Evolutionary conservation across 1,140 invertebrate genomes (phyloP), one percentile per base, ranked within the genome.

Genomic region (Caenorhabditis inopinata): DNA sequence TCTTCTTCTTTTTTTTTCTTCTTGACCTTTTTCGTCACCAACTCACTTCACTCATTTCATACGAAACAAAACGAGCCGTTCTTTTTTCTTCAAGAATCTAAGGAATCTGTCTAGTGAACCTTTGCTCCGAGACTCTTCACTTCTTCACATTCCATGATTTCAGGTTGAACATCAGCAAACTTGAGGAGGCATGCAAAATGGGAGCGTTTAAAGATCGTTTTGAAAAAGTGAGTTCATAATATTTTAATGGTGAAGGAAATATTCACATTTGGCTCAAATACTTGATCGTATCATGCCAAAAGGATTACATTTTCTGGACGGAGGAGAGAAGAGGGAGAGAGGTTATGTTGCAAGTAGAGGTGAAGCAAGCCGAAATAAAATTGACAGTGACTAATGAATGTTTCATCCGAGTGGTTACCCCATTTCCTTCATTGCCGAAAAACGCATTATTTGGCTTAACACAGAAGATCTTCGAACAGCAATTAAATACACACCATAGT

Each of bases 101-200:
- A n/a, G n/a, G n/a, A n/a, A n/a, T n/a, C n/a, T n/a, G n/a, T n/a
- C n/a, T n/a, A n/a, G n/a, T n/a, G n/a, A n/a, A n/a, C n/a, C n/a
- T n/a, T n/a, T n/a, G n/a, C n/a, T n/a, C n/a, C n/a, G n/a, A n/a
- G n/a, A n/a, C n/a, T n/a, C 12, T 58, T 58, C 18, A 2, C 53
- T 58, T 38, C 21, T 42, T n/a, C 32, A 38, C n/a, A 3, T 27
- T 68, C 29, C 35, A 32, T 29, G 11, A 38, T 68, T 58, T 38
- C 58, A 68, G 58, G 58, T 68, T 68, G 58, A 68, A 16, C 32
- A 68, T 68, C 58, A 68, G 21, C 58, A 32, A 68, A 38, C 58
- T 68, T n/a, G 58, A 68, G 32, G 58, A 68, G 32, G 32, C 38
- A 68, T 68, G 58, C 58, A 32, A 68, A 68, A 68, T 68, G 58